Conservation (phyloP, 2,888 invertebrate species). For the Bellardia bayeri region DNA sequence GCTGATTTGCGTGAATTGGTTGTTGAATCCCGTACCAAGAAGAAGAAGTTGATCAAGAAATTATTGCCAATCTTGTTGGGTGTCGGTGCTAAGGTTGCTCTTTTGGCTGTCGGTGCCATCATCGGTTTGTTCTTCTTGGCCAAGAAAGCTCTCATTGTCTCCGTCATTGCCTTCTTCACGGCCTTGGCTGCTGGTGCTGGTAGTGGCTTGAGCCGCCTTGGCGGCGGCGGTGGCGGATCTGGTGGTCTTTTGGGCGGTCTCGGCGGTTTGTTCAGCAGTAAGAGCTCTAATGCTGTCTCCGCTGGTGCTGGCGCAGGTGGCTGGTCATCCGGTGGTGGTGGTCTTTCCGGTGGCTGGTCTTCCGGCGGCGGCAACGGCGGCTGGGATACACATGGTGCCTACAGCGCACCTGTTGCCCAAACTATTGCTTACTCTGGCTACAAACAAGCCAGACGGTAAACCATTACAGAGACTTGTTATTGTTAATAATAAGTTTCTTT, state of each 20-base stretch:
- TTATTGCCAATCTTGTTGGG: conserved; percentile 86
- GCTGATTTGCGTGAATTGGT: conserved; percentile 85
- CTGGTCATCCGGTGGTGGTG: conserved; percentile 77
- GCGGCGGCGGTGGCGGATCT: conserved; percentile 80
- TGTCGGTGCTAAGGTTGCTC: conserved; percentile 86
- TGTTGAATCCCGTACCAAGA: conserved; percentile 86
- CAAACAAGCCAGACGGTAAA: conserved; percentile 83
- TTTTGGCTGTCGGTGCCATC: conserved; percentile 85
- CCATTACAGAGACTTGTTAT: conserved; percentile 51
- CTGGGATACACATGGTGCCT: conserved; percentile 85
- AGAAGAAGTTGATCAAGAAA: conserved; percentile 86
- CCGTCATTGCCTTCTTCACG: conserved; percentile 86
- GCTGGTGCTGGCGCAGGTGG: conserved; percentile 75
- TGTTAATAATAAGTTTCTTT: conserved; percentile 58
- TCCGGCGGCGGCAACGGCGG: conserved; percentile 80
- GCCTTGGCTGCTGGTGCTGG: conserved; percentile 85
- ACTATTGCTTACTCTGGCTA: conserved; percentile 85
- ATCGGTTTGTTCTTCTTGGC: conserved; percentile 87
- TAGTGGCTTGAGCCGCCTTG: conserved; percentile 80
- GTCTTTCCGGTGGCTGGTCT: conserved; percentile 79
- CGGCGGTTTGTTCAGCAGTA: conserved; percentile 81
- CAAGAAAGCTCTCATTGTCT: conserved; percentile 87
- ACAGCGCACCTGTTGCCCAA: conserved; percentile 85
- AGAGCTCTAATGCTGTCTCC: conserved; percentile 77
- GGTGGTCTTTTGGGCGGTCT: conserved; percentile 80